Conservation (phyloP, 2,113 vertebrate genomes). For the Xerus inauris region DNA sequence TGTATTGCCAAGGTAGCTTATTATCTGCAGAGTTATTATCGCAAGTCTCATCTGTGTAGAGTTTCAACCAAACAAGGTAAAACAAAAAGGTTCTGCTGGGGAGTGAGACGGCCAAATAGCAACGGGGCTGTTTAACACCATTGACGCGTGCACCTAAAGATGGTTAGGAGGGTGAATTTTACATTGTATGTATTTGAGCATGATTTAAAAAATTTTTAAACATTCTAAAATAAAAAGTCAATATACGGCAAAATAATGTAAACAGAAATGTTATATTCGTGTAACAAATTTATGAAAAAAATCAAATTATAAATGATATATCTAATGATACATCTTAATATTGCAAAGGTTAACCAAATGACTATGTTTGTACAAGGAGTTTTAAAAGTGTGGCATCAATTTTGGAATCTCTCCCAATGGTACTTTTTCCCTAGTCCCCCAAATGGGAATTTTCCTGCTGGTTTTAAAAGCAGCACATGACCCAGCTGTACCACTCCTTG, state of each 20-base stretch:
- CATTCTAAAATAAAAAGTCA: neutral
- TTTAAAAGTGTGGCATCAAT: neutral
- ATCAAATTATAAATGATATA: neutral
- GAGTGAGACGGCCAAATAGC: fast-evolving
- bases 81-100: neutral
- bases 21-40: too few relatives aligned
- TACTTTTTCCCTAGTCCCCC: neutral
- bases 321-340: neutral
- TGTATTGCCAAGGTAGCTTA: neutral
- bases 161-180: neutral
- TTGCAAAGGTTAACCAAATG: neutral
- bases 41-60: neutral
- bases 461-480: neutral
- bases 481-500: too few relatives aligned
- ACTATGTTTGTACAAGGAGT: neutral
- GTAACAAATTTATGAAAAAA: neutral
- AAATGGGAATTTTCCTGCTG: neutral
- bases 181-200: neutral
- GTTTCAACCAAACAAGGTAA: neutral
- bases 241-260: neutral
- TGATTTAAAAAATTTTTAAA: neutral
- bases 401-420: neutral
- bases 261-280: neutral
- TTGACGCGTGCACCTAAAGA: fast-evolving
- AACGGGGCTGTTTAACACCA: neutral